Evolutionary conservation across 2,888 invertebrate genomes (phyloP).

Genomic region (Scaptomyza parva): DNA sequence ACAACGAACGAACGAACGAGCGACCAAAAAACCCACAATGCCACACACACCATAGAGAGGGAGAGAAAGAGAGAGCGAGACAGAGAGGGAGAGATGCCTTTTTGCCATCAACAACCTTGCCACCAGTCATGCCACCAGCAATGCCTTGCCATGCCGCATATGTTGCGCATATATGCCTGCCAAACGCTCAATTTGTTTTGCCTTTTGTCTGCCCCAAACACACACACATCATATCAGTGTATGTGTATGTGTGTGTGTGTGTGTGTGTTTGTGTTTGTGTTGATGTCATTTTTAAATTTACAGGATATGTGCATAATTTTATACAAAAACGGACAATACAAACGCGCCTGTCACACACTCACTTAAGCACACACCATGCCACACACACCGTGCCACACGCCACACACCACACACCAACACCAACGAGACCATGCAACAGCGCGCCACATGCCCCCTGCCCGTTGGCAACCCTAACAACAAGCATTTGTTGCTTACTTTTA

Average conservation of each 20-base stretch:
- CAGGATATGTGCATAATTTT: conserved; percentile 77
- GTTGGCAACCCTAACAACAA: too few species aligned
- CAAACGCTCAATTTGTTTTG: conserved; percentile 75
- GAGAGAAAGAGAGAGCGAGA: too few species aligned
- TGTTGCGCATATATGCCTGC: conserved; percentile 54
- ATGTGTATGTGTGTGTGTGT: too few species aligned
- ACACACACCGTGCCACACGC: background rate
- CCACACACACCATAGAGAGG: conserved; percentile 6
- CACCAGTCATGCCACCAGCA: conserved; percentile 31
- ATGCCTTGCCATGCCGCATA: conserved; percentile 29
- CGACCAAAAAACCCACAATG: too few species aligned
- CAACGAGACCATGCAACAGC: too few species aligned
- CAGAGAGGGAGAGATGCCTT: too few species aligned
- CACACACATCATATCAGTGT: background rate
- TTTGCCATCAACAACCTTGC: conserved; percentile 17
- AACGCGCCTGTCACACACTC: conserved; percentile 39
- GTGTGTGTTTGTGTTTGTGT: conserved; percentile 8
- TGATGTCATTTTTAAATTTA: conserved; percentile 75
- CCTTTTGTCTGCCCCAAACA: conserved; percentile 60
- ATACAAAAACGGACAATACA: conserved; percentile 55
- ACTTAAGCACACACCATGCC: conserved; percentile 29
- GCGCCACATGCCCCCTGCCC: too few species aligned
- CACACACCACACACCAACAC: too few species aligned
- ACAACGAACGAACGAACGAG: too few species aligned
- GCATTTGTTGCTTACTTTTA: too few species aligned